phyloP scores from a whole-genome alignment of 2,888 invertebrate species.

The Psylliodes chrysocephalus region DNA sequence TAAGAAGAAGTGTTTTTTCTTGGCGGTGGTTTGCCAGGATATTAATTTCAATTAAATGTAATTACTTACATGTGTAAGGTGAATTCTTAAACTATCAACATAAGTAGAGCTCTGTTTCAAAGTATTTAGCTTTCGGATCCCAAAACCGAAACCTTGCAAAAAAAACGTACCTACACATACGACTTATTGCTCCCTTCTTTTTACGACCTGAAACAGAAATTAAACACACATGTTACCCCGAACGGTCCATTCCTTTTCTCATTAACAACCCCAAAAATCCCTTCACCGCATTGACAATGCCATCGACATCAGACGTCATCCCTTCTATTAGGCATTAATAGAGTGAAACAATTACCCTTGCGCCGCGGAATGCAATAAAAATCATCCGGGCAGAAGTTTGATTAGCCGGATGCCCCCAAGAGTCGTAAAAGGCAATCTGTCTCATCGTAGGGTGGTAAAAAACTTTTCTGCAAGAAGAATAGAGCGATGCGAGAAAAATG shows the following conservation, averaged over 20 bases:
- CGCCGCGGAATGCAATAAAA: conserved; percentile 21
- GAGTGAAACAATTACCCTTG: conserved; percentile 4
- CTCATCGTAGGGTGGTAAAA: conserved; percentile 14
- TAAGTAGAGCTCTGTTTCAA: no score
- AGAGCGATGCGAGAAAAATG: conserved; percentile 1
- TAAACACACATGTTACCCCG: not conserved
- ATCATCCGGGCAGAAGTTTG: conserved; percentile 29
- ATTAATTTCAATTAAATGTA: no score
- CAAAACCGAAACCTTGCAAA: no score
- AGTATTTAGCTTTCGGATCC: no score
- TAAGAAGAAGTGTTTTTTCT: no score
- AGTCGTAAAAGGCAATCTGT: conserved; percentile 31
- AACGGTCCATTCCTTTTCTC: not conserved
- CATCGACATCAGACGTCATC: not conserved
- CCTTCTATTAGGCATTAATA: conserved; percentile 3
- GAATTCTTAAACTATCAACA: no score
- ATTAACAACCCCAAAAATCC: conserved; percentile 1
- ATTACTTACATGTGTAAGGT: no score
- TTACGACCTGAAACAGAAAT: not conserved
- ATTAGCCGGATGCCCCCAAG: conserved; percentile 24
- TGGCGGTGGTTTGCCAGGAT: no score
- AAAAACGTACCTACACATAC: no score
- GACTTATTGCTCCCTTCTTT: no score
- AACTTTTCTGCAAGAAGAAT: conserved; percentile 7
- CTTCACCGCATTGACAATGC: not conserved